Evolutionary conservation across 2,113 vertebrate genomes (phyloP), one percentile per base, ranked within the genome.

Genomic region (Dinomys branickii): DNA sequence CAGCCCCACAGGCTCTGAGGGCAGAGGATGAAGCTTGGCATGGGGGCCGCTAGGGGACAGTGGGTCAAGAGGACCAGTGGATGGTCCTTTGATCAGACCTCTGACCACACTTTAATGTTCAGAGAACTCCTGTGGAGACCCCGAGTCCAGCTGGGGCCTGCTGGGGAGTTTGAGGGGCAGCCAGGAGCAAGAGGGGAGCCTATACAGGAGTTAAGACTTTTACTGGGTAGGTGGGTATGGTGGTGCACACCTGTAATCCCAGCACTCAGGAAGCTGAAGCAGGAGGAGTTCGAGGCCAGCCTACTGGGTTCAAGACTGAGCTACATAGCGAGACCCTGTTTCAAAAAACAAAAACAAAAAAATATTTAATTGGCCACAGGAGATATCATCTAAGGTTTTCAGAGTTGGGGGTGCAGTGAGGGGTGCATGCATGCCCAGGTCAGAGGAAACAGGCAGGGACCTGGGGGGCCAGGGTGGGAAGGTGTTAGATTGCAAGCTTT

Each of bases 21-120:
- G 20, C 19, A 19, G 47, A 52, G 26, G 71, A 26, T 3, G 12
- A 33, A 78, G 14, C 44, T 28, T 78, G 75, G 44, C 44, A 50
- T 33, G 12, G 41, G 73, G 26, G 44, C 5, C 30, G 44, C 80
- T 0, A 13, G 56, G 30, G 14, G 1, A 20, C 13, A 47, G 17
- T 0, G 0, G 38, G 47, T 41, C 2, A 0, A 17, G 5, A 33
- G 12, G 16, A 61, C 1, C 17, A 16, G 50, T 6, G 28, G 47
- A 38, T 3, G 10, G 38, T 9, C 52, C 24, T 13, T 4, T 24
- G 35, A 44, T 12, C 81, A 47, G 63, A n/a, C 7, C 33, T 5
- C 35, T 41, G 33, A n/a, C 11, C n/a, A 2, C 4, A 3, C 28
- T 4, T 61, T 59, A 56, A 9, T 22, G 20, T 33, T 26, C 54